Evolutionary conservation across 1,140 invertebrate genomes (phyloP), one percentile per base, ranked within the genome.

Genomic region (Zaprionus davidi): DNA sequence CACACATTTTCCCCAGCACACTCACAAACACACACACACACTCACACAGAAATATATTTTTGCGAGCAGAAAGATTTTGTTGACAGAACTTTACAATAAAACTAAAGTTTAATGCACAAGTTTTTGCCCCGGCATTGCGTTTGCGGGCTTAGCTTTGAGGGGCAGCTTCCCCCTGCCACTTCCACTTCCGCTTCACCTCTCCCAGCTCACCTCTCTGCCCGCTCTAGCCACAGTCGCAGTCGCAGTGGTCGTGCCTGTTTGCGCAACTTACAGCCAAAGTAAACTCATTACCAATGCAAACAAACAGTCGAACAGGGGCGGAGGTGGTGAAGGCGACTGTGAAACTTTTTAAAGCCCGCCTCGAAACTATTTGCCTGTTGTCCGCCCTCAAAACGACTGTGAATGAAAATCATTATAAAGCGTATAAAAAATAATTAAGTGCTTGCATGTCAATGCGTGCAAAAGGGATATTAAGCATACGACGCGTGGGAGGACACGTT

Each of bases 211-310:
- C 46, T 11, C 7, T 17, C 20, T 15, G 38, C 13, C 11, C 46
- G 7, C 20, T 51, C 20, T 13, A 22, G 46, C 46, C 17, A 49
- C 46, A 22, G 46, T 20, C 20, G 20, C 20, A 74, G 64, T 58
- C 75, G 81, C 62, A 78, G 64, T 79, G 78, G 82, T 76, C 71
- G 17, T 20, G 73, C 78, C 74, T 87, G 85, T 87, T 88, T 87
- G 84, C 81, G 60, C 78, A 88, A 88, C 84, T 88, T 90, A 88
- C 84, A 90, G 78, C 78, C 74, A 87, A 88, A 88, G 84, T 88
- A 88, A 88, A 88, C 84, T 88, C 85, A 88, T 88, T 88, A 88
- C 84, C 84, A 88, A 88, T 88, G 84, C 84, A 88, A 88, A 88
- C 84, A 88, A 88, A 88, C 81, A 88, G 80, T 68, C 84, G 90